A percentile compares a stretch with the other conserved stretches of the same genome.
Evolutionary conservation across 2,797 vertebrate genomes (phyloP).

Genomic region (Gallinago stenura): DNA sequence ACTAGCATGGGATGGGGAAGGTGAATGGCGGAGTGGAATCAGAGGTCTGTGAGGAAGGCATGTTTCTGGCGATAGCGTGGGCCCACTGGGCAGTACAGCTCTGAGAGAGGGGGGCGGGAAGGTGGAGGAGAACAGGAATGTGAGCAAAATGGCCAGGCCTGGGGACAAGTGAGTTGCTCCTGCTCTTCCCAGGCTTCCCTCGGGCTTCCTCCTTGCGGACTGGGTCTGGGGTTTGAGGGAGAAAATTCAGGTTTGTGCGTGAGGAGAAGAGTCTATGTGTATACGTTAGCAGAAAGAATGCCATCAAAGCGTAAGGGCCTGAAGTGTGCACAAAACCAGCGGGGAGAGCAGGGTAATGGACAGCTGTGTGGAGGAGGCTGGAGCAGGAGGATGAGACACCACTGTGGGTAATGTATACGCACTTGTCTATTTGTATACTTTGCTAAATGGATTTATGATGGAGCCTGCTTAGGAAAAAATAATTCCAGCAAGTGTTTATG

Average conservation of each 20-base stretch:
- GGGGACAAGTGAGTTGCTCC: rapidly evolving
- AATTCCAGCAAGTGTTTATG: not conserved
- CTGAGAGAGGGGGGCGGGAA: rapidly evolving
- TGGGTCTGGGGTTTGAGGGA: not conserved
- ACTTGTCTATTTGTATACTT: not conserved
- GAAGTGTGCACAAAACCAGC: not conserved
- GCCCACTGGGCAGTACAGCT: not conserved
- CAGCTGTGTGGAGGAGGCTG: not conserved
- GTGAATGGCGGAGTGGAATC: rapidly evolving
- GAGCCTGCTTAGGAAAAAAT: not conserved
- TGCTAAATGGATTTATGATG: not conserved
- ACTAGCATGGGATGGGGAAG: rapidly evolving
- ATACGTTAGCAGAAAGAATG: not conserved
- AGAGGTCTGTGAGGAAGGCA: not conserved
- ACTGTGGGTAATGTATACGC: rapidly evolving
- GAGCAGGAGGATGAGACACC: not conserved
- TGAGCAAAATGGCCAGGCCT: not conserved
- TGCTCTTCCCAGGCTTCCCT: not conserved
- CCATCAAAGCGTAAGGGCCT: not conserved
- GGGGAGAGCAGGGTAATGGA: not conserved
- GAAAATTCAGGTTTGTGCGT: not conserved
- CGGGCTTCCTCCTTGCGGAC: not conserved
- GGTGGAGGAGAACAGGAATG: not conserved
- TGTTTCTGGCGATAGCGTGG: rapidly evolving
- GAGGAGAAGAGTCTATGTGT: not conserved